Evolutionary conservation across 30 jellyfish, hydroid and myxozoan species (phyloP), one percentile per base, ranked within the genome.

Genomic region (Cassiopea andromeda): DNA sequence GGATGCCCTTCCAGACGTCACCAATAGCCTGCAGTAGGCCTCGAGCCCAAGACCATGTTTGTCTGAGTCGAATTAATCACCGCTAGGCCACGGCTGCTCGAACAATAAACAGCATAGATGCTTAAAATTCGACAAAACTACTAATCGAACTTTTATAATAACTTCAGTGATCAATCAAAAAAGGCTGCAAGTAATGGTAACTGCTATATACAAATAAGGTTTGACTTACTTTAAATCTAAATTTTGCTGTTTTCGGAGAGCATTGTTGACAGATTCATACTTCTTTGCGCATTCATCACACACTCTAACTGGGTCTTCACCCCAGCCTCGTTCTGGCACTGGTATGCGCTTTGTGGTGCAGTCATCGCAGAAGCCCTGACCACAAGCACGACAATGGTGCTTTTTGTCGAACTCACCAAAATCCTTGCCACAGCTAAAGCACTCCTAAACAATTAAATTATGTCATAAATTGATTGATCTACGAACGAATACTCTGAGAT

Each of bases 271-370:
- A 47, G 89, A 77, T 75, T 77, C 87, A 74, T 86, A 75, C 49
- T 86, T 86, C 67, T 38, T 73, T 27, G 93, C 92, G 73, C 99
- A 95, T 47, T 82, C 91, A 60, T 89, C 97, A 59, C 99, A 95
- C 10, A 91, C 99, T 50, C 99, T 88, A 7, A 95, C 99, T 15
- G 99, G 99, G 18, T 79, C 93, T 16, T 91, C 98, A 45, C 99
- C 99, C 99, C 99, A 95, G 91, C 99, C 99, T 87, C 99, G 71
- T 8, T 95, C 99, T 49, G 97, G 98, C 1, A 91, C 97, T 14
- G 98, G 95, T 69, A 95, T 86, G 49, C 99, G 97, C 17, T 87
- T 93, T 14, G 92, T 92, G 13, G 99, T 95, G 71, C 99, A 95
- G 54, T 82, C 92, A 66, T 90, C 99, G 79, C 99, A 95, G 85